phyloP scores from a whole-genome alignment of 1,140 invertebrate genomes.

The Bombus fervidus region DNA sequence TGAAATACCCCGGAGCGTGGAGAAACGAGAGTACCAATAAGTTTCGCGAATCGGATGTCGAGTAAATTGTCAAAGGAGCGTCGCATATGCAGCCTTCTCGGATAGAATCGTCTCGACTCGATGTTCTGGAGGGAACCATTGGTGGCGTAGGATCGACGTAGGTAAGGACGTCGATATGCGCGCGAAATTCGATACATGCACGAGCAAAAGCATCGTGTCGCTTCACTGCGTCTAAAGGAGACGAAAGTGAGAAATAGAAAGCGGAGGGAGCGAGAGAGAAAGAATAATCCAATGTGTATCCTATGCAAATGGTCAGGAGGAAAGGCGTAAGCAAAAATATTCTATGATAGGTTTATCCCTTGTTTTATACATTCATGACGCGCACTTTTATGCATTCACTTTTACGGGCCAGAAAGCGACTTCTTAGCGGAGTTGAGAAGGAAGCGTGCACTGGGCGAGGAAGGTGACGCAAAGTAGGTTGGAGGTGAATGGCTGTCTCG shows the following conservation, averaged over 20 bases:
- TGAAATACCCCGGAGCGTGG: background rate
- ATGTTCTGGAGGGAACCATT: background rate
- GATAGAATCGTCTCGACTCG: slow-evolving; percentile 11
- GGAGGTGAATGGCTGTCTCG: slow-evolving; percentile 28
- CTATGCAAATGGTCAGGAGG: background rate
- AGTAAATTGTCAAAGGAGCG: slow-evolving; percentile 58
- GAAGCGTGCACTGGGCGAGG: background rate
- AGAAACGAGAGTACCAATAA: slow-evolving; percentile 54
- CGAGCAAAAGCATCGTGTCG: slow-evolving; percentile 6
- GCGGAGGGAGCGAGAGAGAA: background rate
- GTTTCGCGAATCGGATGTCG: slow-evolving; percentile 57
- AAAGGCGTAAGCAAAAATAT: slow-evolving; percentile 56
- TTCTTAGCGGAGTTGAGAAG: slow-evolving; percentile 51
- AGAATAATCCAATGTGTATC: background rate
- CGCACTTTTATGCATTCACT: slow-evolving; percentile 74
- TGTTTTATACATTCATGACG: slow-evolving; percentile 72
- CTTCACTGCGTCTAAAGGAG: background rate
- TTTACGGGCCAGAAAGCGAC: slow-evolving; percentile 68
- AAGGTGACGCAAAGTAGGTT: background rate
- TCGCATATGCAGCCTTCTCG: slow-evolving; percentile 10
- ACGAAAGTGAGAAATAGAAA: background rate
- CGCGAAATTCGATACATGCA: slow-evolving; percentile 49
- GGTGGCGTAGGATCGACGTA: background rate
- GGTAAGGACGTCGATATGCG: slow-evolving; percentile 28
- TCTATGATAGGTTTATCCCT: slow-evolving; percentile 63